A percentile compares a stretch with the other conserved stretches of the same genome.
Conservation (phyloP, 2,888 invertebrate genomes). For the Steromphala cineraria region DNA sequence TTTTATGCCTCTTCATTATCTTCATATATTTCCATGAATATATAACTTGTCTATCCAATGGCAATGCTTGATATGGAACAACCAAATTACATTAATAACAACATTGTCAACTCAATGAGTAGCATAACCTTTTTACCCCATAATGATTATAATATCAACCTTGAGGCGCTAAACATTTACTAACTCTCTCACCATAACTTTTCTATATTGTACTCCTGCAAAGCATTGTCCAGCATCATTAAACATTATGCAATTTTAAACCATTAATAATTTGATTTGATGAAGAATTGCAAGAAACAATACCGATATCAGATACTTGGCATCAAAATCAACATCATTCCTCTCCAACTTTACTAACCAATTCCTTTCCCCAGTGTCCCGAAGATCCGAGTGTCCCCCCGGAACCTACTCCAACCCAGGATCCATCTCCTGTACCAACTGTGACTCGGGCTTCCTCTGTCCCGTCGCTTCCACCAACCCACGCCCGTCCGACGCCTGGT, state of each 20-base stretch:
- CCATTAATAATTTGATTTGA: not conserved
- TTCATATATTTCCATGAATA: no score
- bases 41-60: no score
- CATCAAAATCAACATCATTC: not conserved
- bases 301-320: not conserved
- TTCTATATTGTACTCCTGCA: not conserved
- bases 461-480: conserved; percentile 61
- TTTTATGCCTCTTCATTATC: no score
- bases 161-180: no score
- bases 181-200: no score
- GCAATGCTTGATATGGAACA: no score
- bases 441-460: conserved; percentile 68
- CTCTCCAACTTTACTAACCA: not conserved
- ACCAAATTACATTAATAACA: no score
- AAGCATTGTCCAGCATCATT: not conserved
- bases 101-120: no score
- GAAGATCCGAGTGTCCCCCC: conserved; percentile 63
- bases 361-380: conserved; percentile 49
- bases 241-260: not conserved
- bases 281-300: not conserved
- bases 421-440: conserved; percentile 52
- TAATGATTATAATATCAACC: no score
- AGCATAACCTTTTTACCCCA: no score
- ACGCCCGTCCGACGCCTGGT: conserved; percentile 56
- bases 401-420: conserved; percentile 68